Conservation (phyloP, 2,888 invertebrate genomes). For the Mimachlamys varia region DNA sequence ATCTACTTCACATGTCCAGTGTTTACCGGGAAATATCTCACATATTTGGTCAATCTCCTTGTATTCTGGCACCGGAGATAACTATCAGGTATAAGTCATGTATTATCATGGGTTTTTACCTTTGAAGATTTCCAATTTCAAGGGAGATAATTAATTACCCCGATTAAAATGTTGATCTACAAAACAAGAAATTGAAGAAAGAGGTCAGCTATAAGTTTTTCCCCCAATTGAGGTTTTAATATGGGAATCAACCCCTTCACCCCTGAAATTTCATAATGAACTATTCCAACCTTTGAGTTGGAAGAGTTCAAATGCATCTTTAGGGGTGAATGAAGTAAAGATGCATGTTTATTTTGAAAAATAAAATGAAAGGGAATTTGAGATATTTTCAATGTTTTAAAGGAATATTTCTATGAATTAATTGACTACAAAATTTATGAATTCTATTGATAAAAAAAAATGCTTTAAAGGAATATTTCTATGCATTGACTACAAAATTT, state of each 20-base stretch:
- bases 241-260: no score
- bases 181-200: no score
- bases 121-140: background rate
- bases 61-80: background rate
- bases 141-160: no score
- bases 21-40: background rate
- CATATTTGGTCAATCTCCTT: slow-evolving; percentile 1
- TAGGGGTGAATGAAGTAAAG: background rate
- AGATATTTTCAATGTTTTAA: no score
- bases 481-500: no score
- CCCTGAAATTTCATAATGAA: no score
- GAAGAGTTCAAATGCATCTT: no score
- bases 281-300: no score
- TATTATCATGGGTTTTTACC: background rate
- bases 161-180: no score
- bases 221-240: background rate
- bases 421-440: no score
- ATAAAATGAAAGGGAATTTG: no score
- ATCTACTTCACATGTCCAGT: background rate
- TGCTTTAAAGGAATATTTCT: background rate
- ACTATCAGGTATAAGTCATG: background rate
- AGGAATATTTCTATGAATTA: no score
- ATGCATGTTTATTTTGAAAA: background rate
- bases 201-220: background rate
- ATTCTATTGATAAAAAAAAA: background rate